phyloP scores from a whole-genome alignment of 2,888 invertebrate genomes.

The Esperia sulphurella region DNA sequence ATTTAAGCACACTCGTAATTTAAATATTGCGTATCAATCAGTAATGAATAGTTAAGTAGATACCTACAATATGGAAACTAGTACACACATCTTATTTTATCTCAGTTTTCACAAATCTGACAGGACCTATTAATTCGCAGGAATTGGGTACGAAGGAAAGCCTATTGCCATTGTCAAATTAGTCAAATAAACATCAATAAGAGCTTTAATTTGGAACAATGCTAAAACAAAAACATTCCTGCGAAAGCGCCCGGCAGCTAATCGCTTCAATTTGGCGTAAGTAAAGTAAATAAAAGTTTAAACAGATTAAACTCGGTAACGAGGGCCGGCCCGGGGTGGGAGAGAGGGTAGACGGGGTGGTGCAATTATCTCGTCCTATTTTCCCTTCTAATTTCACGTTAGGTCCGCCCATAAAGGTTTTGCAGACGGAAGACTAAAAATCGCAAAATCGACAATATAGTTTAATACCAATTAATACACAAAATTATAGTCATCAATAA shows the following conservation, averaged over 20 bases:
- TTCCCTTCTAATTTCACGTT: conserved; percentile 71
- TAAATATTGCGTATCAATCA: too few relatives aligned
- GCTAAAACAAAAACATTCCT: conserved; percentile 39
- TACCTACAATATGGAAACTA: too few relatives aligned
- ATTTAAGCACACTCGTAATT: too few relatives aligned
- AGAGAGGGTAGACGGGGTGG: conserved; percentile 31
- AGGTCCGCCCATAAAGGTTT: conserved; percentile 42
- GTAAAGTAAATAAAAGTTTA: conserved; percentile 73
- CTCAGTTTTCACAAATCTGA: too few relatives aligned
- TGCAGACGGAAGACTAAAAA: conserved; percentile 35
- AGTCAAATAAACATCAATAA: conserved; percentile 11
- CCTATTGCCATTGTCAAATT: conserved; percentile 2
- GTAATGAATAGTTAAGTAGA: too few relatives aligned
- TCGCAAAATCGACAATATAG: too few relatives aligned
- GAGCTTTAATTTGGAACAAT: conserved; percentile 34
- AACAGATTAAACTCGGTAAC: conserved; percentile 72
- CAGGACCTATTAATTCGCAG: background rate
- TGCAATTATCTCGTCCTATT: conserved; percentile 75
- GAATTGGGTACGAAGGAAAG: background rate
- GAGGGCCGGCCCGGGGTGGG: conserved; percentile 38
- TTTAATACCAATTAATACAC: too few relatives aligned
- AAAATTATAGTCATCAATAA: too few relatives aligned
- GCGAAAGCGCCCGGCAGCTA: conserved; percentile 46
- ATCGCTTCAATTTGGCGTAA: conserved; percentile 64
- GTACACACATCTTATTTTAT: too few relatives aligned